Percentiles rank a stretch among this genome's conserved stretches.
Conservation (phyloP, 2,797 vertebrate species). For the Diceros bicornis region DNA sequence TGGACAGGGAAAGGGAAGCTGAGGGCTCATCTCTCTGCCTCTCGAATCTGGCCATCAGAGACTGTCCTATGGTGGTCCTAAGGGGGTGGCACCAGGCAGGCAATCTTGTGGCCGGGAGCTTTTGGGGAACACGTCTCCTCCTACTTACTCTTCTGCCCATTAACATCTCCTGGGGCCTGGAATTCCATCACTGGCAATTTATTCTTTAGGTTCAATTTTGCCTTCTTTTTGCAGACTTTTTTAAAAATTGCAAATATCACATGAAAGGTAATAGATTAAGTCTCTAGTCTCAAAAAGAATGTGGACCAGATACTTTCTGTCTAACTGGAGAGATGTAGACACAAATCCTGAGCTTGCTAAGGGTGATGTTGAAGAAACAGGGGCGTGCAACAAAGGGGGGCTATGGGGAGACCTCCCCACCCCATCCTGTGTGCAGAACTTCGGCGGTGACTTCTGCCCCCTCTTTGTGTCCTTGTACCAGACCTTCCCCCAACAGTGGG, state of each 20-base stretch:
- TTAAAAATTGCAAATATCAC: slow-evolving; percentile 49
- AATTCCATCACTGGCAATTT: background rate
- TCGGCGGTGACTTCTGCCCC: background rate
- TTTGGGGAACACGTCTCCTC: background rate
- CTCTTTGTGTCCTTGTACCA: background rate
- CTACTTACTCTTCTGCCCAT: background rate
- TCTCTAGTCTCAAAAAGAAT: slow-evolving; percentile 36
- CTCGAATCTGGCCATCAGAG: background rate
- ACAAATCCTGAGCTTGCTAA: slow-evolving; percentile 29
- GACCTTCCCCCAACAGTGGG: background rate
- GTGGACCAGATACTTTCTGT: slow-evolving; percentile 32
- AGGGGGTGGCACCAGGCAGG: background rate
- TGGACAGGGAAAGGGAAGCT: background rate
- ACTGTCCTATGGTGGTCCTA: background rate
- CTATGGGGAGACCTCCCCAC: no score
- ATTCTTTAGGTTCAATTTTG: slow-evolving; percentile 33
- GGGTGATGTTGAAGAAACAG: background rate
- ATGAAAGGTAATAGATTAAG: slow-evolving; percentile 33
- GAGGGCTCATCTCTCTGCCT: background rate
- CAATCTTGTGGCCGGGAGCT: background rate
- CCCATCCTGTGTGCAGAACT: background rate
- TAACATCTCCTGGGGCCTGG: background rate
- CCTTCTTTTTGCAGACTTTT: slow-evolving; percentile 56
- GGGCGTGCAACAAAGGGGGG: background rate
- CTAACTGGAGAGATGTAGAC: slow-evolving; percentile 7